Evolutionary conservation across 2,888 invertebrate genomes (phyloP), one percentile per base, ranked within the genome.

Genomic region (Eupithecia centaureata): DNA sequence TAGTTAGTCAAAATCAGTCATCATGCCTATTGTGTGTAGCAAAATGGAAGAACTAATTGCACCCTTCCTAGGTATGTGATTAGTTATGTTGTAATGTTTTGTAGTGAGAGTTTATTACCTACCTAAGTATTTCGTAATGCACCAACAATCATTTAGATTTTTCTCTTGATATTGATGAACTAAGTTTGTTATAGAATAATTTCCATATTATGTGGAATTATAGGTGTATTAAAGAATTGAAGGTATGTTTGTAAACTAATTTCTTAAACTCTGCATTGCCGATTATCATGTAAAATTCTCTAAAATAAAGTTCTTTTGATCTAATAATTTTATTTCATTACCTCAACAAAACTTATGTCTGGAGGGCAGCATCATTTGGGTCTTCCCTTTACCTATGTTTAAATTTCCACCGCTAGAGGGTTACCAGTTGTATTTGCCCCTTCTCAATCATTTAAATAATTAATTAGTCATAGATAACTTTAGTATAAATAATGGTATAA

Each of bases 261-360:
- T 92, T 90, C 87, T 92, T 86, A 84, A 88, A 87, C 89, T 93
- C 89, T 92, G 92, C 92, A 93, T 92, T 92, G 92, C 92, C 92
- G 92, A 92, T 91, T 90, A 89, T 90, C 87, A 90, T 92, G 92
- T 92, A 92, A 92, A 87, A 90, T 90, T 92, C 90, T 92, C 89
- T 91, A 90, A 92, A 93, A 92, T 93, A 93, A 94, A 94, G 92
- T 93, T 93, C 92, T 93, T 94, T 94, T 93, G 93, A 93, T 93
- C 94, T 93, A 88, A 77, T 76, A 79, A 72, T 15, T 70, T 73
- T 61, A 59, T 66, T 65, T 65, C n/a, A n/a, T 30, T 56, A 56
- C 56, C 47, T 71, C 69, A 25, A 42, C 33, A 67, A 65, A 27
- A 27, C 27, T 7, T 5, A 27, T 7, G 13, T 27, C 18, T 15